phyloP scores from a whole-genome alignment of 2,888 invertebrate species.

The Diaprepes abbreviatus region DNA sequence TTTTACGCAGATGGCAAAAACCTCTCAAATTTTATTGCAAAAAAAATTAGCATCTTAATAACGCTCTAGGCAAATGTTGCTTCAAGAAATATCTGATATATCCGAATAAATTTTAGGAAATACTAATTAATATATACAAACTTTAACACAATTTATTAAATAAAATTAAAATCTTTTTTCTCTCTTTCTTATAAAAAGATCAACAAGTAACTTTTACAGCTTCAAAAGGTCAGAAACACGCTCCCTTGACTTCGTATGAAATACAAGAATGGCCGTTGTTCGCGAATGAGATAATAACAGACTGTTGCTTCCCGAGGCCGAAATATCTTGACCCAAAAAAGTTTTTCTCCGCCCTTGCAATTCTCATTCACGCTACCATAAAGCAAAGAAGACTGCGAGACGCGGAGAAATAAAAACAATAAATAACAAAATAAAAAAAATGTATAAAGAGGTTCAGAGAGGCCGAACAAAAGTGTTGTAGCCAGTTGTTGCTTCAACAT shows the following conservation, averaged over 20 bases:
- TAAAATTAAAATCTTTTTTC: too few species aligned
- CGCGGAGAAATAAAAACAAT: slow-evolving; percentile 14
- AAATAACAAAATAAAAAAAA: slow-evolving; percentile 14
- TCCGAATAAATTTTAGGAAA: too few species aligned
- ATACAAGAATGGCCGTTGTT: slow-evolving; percentile 49
- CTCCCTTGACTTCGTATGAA: slow-evolving; percentile 5
- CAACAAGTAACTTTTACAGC: slow-evolving; percentile 11
- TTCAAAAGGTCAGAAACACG: slow-evolving; percentile 15
- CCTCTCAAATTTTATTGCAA: too few species aligned
- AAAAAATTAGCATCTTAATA: too few species aligned
- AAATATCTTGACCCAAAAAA: slow-evolving; percentile 36
- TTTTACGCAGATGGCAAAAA: too few species aligned
- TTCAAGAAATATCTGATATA: too few species aligned
- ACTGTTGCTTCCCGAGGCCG: slow-evolving; percentile 57
- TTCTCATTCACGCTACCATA: slow-evolving; percentile 48
- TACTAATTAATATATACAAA: too few species aligned
- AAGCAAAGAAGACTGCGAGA: slow-evolving; percentile 24
- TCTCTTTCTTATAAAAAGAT: background rate
- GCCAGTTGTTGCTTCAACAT: slow-evolving; percentile 35
- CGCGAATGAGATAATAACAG: slow-evolving; percentile 62
- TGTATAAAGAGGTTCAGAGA: slow-evolving; percentile 15
- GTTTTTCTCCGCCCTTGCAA: slow-evolving; percentile 43
- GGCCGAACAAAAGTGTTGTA: slow-evolving; percentile 34
- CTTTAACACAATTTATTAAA: too few species aligned
- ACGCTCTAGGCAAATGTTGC: too few species aligned